Evolutionary conservation across 2,888 invertebrate genomes (phyloP).

Genomic region (Actias luna): DNA sequence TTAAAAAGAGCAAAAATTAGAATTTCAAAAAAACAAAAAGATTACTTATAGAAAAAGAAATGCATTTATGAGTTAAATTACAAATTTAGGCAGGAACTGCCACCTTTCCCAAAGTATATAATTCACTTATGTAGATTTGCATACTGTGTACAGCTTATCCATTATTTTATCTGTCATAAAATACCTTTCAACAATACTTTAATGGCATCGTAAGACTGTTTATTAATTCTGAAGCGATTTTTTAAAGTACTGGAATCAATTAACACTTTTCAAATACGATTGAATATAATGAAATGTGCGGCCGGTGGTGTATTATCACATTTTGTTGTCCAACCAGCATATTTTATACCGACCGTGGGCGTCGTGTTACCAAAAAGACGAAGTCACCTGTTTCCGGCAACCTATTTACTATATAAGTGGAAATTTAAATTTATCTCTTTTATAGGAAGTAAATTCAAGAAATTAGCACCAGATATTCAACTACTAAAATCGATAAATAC

Average conservation of each 20-base stretch:
- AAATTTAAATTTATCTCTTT: not conserved
- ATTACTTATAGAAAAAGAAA: no score
- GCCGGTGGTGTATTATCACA: not conserved
- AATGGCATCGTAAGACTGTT: not conserved
- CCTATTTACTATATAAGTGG: not conserved
- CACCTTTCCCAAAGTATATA: no score
- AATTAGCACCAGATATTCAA: not conserved
- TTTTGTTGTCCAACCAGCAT: not conserved
- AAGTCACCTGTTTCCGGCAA: conserved; percentile 1
- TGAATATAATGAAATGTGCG: not conserved
- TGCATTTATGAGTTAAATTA: no score
- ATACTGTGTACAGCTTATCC: not conserved
- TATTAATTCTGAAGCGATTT: not conserved
- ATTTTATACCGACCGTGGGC: not conserved
- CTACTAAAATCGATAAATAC: not conserved
- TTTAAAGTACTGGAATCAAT: not conserved
- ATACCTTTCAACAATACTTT: not conserved
- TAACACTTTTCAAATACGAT: not conserved
- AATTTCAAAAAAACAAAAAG: no score
- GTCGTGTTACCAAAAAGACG: not conserved
- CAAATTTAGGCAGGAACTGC: no score
- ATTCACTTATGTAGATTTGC: not conserved
- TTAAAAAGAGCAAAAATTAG: no score
- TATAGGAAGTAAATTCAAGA: not conserved
- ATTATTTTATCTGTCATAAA: not conserved